Evolutionary conservation across 2,888 invertebrate genomes (phyloP).

Genomic region (Ypsolopha scabrella): DNA sequence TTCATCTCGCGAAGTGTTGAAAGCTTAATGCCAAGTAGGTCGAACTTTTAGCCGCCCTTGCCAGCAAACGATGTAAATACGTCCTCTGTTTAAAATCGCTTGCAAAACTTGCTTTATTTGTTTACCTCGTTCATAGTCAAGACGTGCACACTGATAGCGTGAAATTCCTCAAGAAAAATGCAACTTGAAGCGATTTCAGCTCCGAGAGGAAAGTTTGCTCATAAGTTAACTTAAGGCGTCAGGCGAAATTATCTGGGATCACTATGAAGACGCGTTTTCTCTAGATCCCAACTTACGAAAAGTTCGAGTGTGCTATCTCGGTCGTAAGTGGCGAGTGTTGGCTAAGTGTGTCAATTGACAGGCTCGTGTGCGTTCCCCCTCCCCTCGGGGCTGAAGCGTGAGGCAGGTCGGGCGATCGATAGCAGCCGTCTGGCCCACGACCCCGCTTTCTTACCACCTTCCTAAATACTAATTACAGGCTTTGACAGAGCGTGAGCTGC

Average conservation of each 20-base stretch:
- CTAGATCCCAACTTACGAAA: background rate
- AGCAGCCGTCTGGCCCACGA: constrained; percentile 74
- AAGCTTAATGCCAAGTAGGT: constrained; percentile 51
- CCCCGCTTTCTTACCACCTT: constrained; percentile 70
- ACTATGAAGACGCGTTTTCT: background rate
- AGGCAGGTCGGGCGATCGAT: constrained; percentile 74
- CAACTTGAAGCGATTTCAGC: background rate
- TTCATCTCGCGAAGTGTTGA: background rate
- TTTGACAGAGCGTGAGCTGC: constrained; percentile 65
- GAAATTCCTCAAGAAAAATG: too few species aligned
- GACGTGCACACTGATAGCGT: too few species aligned
- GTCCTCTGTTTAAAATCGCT: background rate
- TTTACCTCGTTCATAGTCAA: background rate
- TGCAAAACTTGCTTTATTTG: background rate
- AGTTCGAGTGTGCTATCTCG: constrained; percentile 1
- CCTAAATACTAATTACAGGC: constrained; percentile 72
- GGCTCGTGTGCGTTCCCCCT: constrained; percentile 64
- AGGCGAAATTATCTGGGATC: background rate
- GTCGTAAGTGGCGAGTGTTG: constrained; percentile 60
- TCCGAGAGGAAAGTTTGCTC: background rate
- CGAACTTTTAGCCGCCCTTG: constrained; percentile 44
- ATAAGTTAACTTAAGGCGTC: background rate
- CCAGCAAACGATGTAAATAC: background rate
- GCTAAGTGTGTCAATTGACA: constrained; percentile 70
- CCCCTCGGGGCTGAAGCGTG: constrained; percentile 33